Base-by-base conservation (phyloP, 2,888 invertebrate species). In the Drosophila kanekoi region DNA sequence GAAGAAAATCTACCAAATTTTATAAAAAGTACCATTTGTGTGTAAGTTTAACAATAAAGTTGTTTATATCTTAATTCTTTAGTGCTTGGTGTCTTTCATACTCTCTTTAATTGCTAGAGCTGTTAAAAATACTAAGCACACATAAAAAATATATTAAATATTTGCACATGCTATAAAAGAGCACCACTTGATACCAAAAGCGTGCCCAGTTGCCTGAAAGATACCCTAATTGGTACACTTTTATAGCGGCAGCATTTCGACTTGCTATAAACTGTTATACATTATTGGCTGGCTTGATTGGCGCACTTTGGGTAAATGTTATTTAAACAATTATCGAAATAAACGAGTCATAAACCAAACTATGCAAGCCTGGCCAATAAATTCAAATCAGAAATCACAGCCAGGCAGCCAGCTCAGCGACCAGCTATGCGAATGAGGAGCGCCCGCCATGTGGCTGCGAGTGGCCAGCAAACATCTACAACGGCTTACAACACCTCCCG, bases 381-480 rank as follows among this genome's bases (percentile, higher is more conserved):
- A 85, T 85, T 79, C 73, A 72, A 77, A 76, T 83, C 79, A 69
- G 69, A 65, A 44, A 43, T 23, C 13, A 56, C 67, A 49, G 61
- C 45, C 16, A 14, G 67, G 66, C 79, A 73, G 61, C 76, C 28
- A 28, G 28, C 76, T 82, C 71, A 77, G 71, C 53, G 49, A 20
- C 47, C 67, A 77, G 75, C 54, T 79, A 83, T 85, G 83, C 76
- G 72, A 62, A 63, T 54, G 64, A 70, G 81, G 84, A 85, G 84
- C 84, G 84, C 77, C 84, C 16, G 38, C 47, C 43, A 53, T 69
- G 33, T 60, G 43, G 44, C 52, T 28, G 28, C 60, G 57, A 44
- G 32, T 38, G 56, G 56, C 60, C 66, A 57, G 51, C 33, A 18
- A 53, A 20, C 43, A 23, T 3, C 28, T 38, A n/a, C 35, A 16